Base-by-base conservation (phyloP, 2,113 vertebrate species). In the Nipponia nippon region DNA sequence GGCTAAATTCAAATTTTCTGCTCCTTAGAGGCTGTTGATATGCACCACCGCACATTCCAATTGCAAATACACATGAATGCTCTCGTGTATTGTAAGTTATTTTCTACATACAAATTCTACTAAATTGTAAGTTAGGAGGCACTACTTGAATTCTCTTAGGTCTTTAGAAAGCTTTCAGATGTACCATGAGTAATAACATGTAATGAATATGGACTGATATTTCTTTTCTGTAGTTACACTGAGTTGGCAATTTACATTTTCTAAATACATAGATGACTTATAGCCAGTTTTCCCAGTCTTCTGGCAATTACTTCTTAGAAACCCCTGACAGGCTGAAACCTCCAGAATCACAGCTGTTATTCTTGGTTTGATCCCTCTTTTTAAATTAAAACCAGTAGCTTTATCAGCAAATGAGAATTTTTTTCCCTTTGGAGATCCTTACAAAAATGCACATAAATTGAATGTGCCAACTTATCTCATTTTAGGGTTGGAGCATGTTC, bases 101-200 rank as follows among this genome's bases (percentile, higher is more conserved):
- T 97, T 97, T 97, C 94, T 93, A 89, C 76, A 81, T 19, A 94
- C 87, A 97, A 94, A 95, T 96, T 90, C 83, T 81, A 53, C 86
- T 93, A 95, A 92, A 96, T 47, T 92, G 82, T 87, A 92, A 96
- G 90, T 97, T 87, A 95, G 87, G 88, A 97, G 91, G 83, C 47
- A 94, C 90, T 89, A 56, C 90, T 96, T 94, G 92, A 96, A 97
- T 97, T 97, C 93, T 95, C 90, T 44, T 40, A 92, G 67, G 96
- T 96, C 96, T 97, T 96, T 91, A 95, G 93, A 95, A 97, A 97
- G 96, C 95, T 97, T 97, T 98, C 95, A 96, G 94, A 80, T 32
- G 47, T 56, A 95, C 72, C 87, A 69, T 27, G 89, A 95, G 89
- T 94, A 97, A 92, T 77, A 92, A 91, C 66, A 71, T 3, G 47